Conservation (phyloP, 1,140 invertebrate genomes). For the Temnothorax longispinosus region DNA sequence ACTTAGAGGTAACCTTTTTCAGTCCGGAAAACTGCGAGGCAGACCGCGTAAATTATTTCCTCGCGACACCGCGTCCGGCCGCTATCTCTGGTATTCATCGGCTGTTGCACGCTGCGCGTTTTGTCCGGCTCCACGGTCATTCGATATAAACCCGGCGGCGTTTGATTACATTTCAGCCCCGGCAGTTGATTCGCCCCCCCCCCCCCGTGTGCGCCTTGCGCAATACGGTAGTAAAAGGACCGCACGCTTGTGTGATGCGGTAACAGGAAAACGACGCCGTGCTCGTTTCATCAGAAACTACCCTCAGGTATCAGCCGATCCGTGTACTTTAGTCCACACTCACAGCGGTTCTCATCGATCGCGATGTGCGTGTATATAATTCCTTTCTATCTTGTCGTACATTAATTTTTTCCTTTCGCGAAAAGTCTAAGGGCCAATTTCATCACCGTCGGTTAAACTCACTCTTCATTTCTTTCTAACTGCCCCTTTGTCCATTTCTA, state of each 20-base stretch:
- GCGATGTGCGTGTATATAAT: background rate
- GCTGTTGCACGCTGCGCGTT: background rate
- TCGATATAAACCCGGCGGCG: conserved; percentile 48
- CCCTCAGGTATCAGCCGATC: conserved; percentile 37
- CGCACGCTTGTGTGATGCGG: conserved; percentile 19
- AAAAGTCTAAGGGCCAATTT: background rate
- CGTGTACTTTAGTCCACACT: background rate
- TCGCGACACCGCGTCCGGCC: background rate
- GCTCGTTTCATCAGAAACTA: conserved; percentile 49
- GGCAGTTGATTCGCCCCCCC: conserved; percentile 39
- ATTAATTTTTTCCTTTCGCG: background rate
- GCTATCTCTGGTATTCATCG: conserved; percentile 23
- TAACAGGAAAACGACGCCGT: conserved; percentile 42
- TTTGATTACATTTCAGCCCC: conserved; percentile 59
- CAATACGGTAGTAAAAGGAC: conserved; percentile 33
- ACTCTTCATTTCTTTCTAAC: too few relatives aligned
- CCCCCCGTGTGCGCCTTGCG: conserved; percentile 1
- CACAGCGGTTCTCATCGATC: conserved; percentile 19
- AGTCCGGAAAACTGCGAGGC: background rate
- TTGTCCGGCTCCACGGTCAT: conserved; percentile 37
- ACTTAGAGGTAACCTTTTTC: conserved; percentile 2
- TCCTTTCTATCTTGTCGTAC: background rate
- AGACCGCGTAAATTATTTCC: conserved; percentile 4
- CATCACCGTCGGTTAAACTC: too few relatives aligned
- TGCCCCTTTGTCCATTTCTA: too few relatives aligned